Conservation (phyloP, 2,888 invertebrate species). For the Orthosia gothica region DNA sequence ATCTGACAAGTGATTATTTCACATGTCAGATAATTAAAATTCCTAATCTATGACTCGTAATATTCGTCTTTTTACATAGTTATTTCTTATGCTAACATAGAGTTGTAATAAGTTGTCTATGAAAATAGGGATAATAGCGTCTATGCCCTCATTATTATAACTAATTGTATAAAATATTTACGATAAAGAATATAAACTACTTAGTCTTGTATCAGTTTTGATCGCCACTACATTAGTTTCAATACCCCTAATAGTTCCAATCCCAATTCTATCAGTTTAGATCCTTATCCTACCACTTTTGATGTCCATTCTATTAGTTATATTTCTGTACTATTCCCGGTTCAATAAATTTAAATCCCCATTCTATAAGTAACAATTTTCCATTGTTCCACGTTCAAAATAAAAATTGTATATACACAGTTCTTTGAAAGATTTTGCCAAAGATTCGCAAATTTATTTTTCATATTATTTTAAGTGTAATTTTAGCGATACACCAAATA, state of each 20-base stretch:
- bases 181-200: no score
- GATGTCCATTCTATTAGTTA: not conserved
- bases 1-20: not conserved
- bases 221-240: no score
- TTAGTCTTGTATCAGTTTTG: not conserved
- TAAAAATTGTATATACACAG: not conserved
- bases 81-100: constrained; percentile 3
- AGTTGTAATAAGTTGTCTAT: constrained; percentile 5
- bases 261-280: not conserved
- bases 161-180: no score
- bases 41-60: not conserved
- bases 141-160: not conserved
- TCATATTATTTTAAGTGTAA: not conserved
- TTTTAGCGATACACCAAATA: not conserved
- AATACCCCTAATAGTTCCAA: no score
- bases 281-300: not conserved
- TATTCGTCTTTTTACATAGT: not conserved
- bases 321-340: no score
- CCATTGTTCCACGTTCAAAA: no score
- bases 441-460: not conserved
- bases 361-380: no score
- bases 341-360: no score
- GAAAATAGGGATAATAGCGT: constrained; percentile 8
- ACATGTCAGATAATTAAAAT: no score
- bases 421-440: not conserved